Base-by-base conservation (phyloP, 2,797 vertebrate species). In the Pangasius djambal region DNA sequence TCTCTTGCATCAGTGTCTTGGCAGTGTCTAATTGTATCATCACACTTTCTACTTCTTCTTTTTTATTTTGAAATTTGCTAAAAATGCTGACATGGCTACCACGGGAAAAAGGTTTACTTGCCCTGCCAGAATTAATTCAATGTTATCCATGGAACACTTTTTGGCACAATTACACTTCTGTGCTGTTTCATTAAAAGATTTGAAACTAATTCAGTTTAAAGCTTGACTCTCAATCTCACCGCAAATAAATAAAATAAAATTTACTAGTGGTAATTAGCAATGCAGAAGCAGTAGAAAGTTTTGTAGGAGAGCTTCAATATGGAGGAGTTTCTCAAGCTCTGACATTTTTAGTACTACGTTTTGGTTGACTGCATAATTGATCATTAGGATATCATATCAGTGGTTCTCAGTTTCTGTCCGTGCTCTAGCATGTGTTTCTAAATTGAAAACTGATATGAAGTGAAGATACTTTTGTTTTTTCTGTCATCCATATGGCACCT, bases 321-420 rank as follows among this genome's bases (percentile, higher is more conserved):
- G n/a, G 31, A 69, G 85, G 85, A 85, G 65, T 72, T 55, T 50
- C 52, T 72, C 55, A 37, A 70, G 83, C 83, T 70, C 44, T 6
- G 65, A 22, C 22, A 75, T 57, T 16, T 86, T 86, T 61, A 74
- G 69, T 18, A 48, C 25, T 18, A 44, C 82, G 44, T 28, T 48
- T 13, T 83, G 81, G 13, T 52, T 52, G 12, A 52, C 52, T 12
- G 52, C 10, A 52, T 57, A 57, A 18, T 34, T 69, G 67, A 72
- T 61, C 34, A 44, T 34, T 2, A 8, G 40, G 50, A 86, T 55
- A 85, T 85, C 31, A 37, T 37, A 86, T 75, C 22, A 75, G 22
- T 86, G 70, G 40, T 72, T 40, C 7, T 40, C 18, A 72, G 6
- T 72, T 40, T 20, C 37, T 72, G 18, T 70, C 34, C 5, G 0